These are phyloP conservation scores for Diplogasteroides magnus DNA, from an alignment of 1,140 invertebrate genomes.

Conservation along the genomic window DNA sequence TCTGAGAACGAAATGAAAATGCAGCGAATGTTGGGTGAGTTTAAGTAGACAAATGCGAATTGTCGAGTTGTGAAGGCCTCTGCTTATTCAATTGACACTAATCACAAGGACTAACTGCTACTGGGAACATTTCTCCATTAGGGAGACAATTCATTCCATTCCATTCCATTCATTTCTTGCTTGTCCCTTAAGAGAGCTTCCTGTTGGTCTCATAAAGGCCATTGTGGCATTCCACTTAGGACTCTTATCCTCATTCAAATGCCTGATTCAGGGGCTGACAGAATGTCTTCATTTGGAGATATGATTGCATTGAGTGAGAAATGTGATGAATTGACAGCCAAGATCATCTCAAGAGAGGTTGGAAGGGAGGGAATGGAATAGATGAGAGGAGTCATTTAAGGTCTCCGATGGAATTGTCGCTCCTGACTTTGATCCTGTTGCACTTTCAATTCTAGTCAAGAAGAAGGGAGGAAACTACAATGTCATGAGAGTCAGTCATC, in stretches of 20 bases:
- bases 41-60: background rate
- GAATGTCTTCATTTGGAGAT: slow-evolving; percentile 98
- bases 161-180: slow-evolving; percentile 11
- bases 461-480: slow-evolving; percentile 93
- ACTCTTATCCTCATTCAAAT: background rate
- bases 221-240: background rate
- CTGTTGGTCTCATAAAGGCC: background rate
- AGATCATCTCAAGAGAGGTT: slow-evolving; percentile 60
- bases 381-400: slow-evolving; percentile 60
- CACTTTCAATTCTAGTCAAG: slow-evolving; percentile 80
- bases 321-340: slow-evolving; percentile 80
- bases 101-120: too few relatives aligned
- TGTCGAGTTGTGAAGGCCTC: slow-evolving; percentile 1
- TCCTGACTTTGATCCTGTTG: slow-evolving; percentile 77
- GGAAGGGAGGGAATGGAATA: background rate
- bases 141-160: slow-evolving; percentile 8
- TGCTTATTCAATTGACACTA: background rate
- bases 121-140: too few relatives aligned
- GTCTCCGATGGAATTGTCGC: slow-evolving; percentile 95
- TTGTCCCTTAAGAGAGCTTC: slow-evolving; percentile 2
- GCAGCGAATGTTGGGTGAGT: slow-evolving; percentile 15
- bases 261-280: slow-evolving; percentile 73
- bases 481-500: slow-evolving; percentile 69
- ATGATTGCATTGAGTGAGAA: slow-evolving; percentile 86
- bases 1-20: slow-evolving; percentile 8